Base-by-base conservation (phyloP, 2,797 vertebrate species). In the Etheostoma nigrum region DNA sequence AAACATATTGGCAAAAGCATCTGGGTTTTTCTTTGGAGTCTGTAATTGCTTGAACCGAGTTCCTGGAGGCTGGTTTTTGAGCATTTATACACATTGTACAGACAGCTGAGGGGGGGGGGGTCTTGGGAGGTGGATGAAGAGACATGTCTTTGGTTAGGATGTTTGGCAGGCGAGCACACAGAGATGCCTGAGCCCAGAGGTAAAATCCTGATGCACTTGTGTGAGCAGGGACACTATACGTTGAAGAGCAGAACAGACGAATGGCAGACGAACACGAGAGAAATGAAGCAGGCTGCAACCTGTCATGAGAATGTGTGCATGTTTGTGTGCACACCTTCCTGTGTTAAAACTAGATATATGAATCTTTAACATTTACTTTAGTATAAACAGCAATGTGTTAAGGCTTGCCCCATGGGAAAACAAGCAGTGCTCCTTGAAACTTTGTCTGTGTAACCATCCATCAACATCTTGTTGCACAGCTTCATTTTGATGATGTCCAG, bases 221-320 rank as follows among this genome's bases (percentile, higher is more conserved):
- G 67, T 70, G 69, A 73, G 76, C 65, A 58, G 62, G 53, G 81
- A 77, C 61, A 66, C 64, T 74, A 52, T 55, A 86, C 10, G 30
- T 64, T 58, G 53, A 77, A 68, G 27, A 73, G 73, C 66, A 65
- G 81, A 80, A 59, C 4, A 65, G 66, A 57, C n/a, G 42, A 81
- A 59, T 81, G 76, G 75, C 81, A 86, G 83, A 40, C 74, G 83
- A 78, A 79, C 69, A 36, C 8, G 27, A 51, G 40, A 66, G 67
- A 83, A 71, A 84, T 51, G 15, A 55, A 83, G 76, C 94, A 92
- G 74, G 95, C 85, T 83, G 61, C 44, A 73, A 90, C 94, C 87
- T 89, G 94, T 86, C 73, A 69, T 21, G 69, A 87, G 83, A 90
- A 88, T 51, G 44, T 27, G n/a, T 82, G 66, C 65, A 65, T 73